These are phyloP conservation scores for Oncorhynchus clarkii DNA, from an alignment of 2,113 vertebrate species.

Conservation along the genomic window DNA sequence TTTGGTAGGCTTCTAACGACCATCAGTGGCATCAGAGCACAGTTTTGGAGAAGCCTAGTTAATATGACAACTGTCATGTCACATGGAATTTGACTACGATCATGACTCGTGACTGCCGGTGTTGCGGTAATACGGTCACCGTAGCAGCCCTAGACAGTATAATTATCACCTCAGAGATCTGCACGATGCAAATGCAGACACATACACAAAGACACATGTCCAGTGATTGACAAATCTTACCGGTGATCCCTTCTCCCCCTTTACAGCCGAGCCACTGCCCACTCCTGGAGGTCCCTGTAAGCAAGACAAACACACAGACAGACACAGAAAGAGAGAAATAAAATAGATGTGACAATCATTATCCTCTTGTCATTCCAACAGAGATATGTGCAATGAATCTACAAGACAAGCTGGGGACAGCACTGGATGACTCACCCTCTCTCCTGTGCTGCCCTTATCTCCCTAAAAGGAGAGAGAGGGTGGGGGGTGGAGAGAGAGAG, in stretches of 20 bases:
- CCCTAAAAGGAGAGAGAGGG: constrained; percentile 71
- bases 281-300: constrained; percentile 84
- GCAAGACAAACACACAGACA: constrained; percentile 8
- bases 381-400: background rate
- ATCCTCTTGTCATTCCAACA: constrained; percentile 16
- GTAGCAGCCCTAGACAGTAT: too few relatives aligned
- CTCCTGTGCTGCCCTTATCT: constrained; percentile 88
- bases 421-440: constrained; percentile 81
- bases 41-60: too few relatives aligned
- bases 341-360: constrained; percentile 42
- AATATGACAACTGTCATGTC: too few relatives aligned
- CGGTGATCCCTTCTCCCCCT: constrained; percentile 80
- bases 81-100: too few relatives aligned
- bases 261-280: constrained; percentile 66
- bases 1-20: too few relatives aligned
- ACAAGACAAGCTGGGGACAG: constrained; percentile 1
- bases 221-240: constrained; percentile 74
- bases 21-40: too few relatives aligned
- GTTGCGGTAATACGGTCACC: too few relatives aligned
- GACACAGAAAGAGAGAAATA: constrained; percentile 21
- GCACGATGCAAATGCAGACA: constrained; percentile 21
- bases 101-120: too few relatives aligned
- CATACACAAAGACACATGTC: background rate
- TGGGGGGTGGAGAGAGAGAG: background rate
- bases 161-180: constrained; percentile 10